Base-by-base conservation (phyloP, 2,113 vertebrate species). In the Donacobius atricapilla region DNA sequence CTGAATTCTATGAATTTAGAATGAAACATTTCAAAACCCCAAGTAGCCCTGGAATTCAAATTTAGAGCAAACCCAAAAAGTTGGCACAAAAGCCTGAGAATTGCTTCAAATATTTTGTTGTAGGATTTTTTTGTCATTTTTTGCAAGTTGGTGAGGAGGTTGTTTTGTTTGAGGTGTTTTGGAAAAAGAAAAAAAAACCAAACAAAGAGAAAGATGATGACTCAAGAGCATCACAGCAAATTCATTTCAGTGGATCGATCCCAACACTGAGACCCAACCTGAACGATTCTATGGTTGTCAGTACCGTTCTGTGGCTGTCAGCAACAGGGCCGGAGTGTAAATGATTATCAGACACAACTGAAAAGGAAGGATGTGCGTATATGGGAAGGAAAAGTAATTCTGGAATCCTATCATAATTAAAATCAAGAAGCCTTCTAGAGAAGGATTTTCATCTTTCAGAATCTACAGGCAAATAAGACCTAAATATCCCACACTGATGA, bases 71-170 rank as follows among this genome's bases (percentile, higher is more conserved):
- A 50, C 3, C 24, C 39, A 18, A 39, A 23, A 77, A 54, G 7
- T 24, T 40, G 48, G 25, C 56, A 53, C 10, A n/a, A 20, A 76
- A 66, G 17, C n/a, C n/a, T 51, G 30, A 60, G 12, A 80, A 92
- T 6, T 37, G 15, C 25, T 84, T 87, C 54, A 80, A 73, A 69
- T 7, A 39, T 37, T 58, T 68, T 51, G 3, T 19, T 53, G 28
- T 16, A n/a, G 23, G 24, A 27, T 6, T 21, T 40, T 40, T 57
- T 53, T 35, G 9, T n/a, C 3, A 4, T 28, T 56, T 84, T 70
- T 33, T 64, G 54, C 0, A 0, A 28, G 18, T 20, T 28, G 18
- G 5, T 50, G n/a, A 47, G 18, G 22, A 24, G 19, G 2, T 35
- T 39, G 15, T 28, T 83, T 58, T 21, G 20, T 13, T 20, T n/a